phyloP scores from a whole-genome alignment of 1,140 invertebrate species.

The Pseudomyrmex cubaensis region DNA sequence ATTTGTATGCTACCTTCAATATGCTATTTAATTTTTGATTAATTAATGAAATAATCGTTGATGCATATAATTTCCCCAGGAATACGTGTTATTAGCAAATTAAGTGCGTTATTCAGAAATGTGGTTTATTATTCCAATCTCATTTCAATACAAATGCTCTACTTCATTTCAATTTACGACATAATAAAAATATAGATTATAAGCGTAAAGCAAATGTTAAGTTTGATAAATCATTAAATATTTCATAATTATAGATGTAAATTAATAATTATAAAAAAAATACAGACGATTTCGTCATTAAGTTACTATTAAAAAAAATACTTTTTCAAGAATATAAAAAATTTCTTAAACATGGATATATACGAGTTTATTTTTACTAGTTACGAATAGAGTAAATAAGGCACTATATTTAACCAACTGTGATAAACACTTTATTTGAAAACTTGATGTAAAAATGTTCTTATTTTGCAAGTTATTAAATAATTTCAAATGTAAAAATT shows the following conservation, averaged over 20 bases:
- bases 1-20: conserved; percentile 32
- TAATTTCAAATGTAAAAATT: conserved; percentile 25
- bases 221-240: too few species aligned
- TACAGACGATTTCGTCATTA: too few species aligned
- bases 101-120: conserved; percentile 32
- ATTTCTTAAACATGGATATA: neutral
- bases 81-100: conserved; percentile 31
- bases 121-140: conserved; percentile 23
- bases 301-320: too few species aligned
- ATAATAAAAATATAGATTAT: neutral
- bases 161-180: neutral
- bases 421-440: neutral
- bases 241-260: neutral
- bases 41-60: conserved; percentile 47
- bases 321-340: neutral
- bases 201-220: neutral
- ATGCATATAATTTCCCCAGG: conserved; percentile 26
- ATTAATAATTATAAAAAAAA: neutral
- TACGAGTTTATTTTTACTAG: neutral
- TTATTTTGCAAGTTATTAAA: neutral
- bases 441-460: conserved; percentile 8
- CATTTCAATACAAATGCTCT: neutral
- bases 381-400: too few species aligned
- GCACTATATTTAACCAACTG: too few species aligned
- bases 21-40: conserved; percentile 44